Conservation (phyloP, 2,888 invertebrate genomes). For the Dynastes hyllus region DNA sequence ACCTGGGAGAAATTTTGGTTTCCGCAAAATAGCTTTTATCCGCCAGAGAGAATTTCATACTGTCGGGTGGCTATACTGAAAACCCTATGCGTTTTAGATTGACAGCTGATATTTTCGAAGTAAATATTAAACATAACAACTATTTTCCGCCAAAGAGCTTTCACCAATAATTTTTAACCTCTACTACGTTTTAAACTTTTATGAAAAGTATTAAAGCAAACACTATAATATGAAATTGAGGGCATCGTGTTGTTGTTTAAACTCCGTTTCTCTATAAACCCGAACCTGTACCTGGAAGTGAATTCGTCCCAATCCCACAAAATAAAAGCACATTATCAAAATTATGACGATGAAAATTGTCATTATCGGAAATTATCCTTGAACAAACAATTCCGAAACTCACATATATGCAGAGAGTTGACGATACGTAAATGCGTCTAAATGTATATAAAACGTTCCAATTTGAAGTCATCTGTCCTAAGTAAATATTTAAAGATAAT, state of each 20-base stretch:
- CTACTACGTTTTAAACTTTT: too few relatives aligned
- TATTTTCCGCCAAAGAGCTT: too few relatives aligned
- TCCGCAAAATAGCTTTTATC: too few relatives aligned
- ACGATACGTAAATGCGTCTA: background rate
- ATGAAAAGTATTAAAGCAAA: background rate
- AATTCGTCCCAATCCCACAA: constrained; percentile 9
- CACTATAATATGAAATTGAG: background rate
- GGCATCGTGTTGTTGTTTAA: background rate
- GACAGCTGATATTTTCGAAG: too few relatives aligned
- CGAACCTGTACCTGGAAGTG: background rate
- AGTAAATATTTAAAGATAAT: constrained; percentile 57
- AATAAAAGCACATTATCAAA: constrained; percentile 37
- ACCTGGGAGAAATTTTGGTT: too few relatives aligned
- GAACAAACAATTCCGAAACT: constrained; percentile 47
- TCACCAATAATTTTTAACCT: too few relatives aligned
- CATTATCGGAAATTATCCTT: constrained; percentile 49
- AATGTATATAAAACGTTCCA: constrained; percentile 30
- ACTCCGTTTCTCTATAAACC: background rate
- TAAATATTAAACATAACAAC: too few relatives aligned
- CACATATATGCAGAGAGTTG: constrained; percentile 2
- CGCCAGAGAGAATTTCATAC: too few relatives aligned
- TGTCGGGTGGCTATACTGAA: too few relatives aligned
- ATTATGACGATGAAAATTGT: constrained; percentile 46
- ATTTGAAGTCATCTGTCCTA: constrained; percentile 58
- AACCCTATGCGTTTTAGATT: too few relatives aligned